Evolutionary conservation across 2,797 vertebrate species (phyloP).

Genomic region (Dicrostonyx torquatus): DNA sequence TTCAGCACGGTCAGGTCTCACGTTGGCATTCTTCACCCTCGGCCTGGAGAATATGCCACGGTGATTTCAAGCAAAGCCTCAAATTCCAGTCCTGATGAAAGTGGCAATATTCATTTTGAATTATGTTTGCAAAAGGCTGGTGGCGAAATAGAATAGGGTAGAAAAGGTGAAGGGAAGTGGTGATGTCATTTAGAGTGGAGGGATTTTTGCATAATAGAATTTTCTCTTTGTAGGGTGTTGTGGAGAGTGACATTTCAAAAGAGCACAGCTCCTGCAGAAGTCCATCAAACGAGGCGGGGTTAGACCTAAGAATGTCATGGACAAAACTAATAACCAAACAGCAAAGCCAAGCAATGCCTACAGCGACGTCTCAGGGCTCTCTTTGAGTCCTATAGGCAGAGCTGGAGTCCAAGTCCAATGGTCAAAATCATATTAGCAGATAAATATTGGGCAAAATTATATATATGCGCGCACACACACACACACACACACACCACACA

Average conservation of each 20-base stretch:
- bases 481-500: not conserved
- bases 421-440: constrained; percentile 19
- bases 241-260: constrained; percentile 75
- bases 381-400: not conserved
- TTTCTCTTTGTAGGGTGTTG: constrained; percentile 25
- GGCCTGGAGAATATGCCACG: constrained; percentile 38
- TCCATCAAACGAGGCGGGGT: constrained; percentile 15
- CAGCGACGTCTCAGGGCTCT: not conserved
- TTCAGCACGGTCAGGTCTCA: constrained; percentile 11
- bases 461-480: not conserved
- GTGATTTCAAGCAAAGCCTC: constrained; percentile 67
- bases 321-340: constrained; percentile 49
- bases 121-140: constrained; percentile 67
- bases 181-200: constrained; percentile 55
- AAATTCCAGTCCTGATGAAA: constrained; percentile 70
- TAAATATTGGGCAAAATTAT: not conserved
- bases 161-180: constrained; percentile 44
- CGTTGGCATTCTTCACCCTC: constrained; percentile 33
- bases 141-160: constrained; percentile 1
- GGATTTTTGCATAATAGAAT: constrained; percentile 71
- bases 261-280: constrained; percentile 51
- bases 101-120: constrained; percentile 64
- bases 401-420: not conserved
- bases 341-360: not conserved
- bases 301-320: constrained; percentile 24